phyloP scores from a whole-genome alignment of 2,113 vertebrate genomes.

The Probosciger aterrimus region DNA sequence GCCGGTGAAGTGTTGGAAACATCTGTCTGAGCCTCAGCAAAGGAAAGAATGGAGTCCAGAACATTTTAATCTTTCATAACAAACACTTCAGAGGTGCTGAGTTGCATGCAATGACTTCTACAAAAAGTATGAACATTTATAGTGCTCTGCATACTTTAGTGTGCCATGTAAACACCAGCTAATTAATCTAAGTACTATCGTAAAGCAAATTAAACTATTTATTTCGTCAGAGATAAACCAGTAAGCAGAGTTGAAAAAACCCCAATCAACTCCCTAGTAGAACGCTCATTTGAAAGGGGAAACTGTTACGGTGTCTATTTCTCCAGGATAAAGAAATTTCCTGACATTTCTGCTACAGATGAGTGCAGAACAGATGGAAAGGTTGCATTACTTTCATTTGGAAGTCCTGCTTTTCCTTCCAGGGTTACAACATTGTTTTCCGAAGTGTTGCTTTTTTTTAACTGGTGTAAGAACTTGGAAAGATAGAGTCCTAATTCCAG shows the following conservation, averaged over 20 bases:
- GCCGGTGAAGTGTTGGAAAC: neutral
- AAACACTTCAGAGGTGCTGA: neutral
- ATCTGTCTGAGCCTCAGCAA: neutral
- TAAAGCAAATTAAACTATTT: constrained; percentile 2
- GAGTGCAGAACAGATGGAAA: neutral
- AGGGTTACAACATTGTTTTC: neutral
- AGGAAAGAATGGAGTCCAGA: neutral
- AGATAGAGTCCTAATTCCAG: neutral
- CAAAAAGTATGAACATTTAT: neutral
- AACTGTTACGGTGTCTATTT: neutral
- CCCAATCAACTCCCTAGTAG: neutral
- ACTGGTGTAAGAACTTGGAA: neutral
- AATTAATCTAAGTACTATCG: constrained; percentile 3
- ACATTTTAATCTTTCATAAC: neutral
- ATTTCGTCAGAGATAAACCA: neutral
- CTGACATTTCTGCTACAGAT: neutral
- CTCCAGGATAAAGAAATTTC: neutral
- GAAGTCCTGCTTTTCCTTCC: neutral
- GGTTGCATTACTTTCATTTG: neutral
- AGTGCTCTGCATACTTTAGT: neutral
- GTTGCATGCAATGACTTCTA: neutral
- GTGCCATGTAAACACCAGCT: neutral
- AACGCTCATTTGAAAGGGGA: neutral
- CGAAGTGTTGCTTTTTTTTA: neutral
- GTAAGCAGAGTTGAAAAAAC: neutral